Evolutionary conservation across 1,140 invertebrate species (phyloP).

Genomic region (Drosophila tani): DNA sequence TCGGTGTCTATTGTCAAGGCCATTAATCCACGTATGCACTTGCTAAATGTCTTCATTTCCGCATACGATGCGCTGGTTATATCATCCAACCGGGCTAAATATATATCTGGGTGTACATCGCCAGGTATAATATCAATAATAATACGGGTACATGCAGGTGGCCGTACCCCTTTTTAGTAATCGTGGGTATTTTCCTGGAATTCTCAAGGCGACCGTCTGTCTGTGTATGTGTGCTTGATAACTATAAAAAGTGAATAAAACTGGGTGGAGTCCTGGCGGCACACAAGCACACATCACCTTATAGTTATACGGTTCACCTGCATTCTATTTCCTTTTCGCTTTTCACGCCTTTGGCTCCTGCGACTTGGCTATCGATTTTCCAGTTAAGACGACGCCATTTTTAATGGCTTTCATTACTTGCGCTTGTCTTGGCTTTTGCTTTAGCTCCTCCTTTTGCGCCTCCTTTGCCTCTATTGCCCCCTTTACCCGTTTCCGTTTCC

Average conservation of each 20-base stretch:
- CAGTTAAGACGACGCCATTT: conserved; percentile 73
- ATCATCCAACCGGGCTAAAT: conserved; percentile 33
- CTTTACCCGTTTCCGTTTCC: conserved; percentile 23
- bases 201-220: conserved; percentile 18
- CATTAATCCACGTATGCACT: conserved; percentile 28
- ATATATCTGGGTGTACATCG: conserved; percentile 8
- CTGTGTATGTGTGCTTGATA: conserved; percentile 32
- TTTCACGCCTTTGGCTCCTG: conserved; percentile 58
- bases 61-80: conserved; percentile 34
- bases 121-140: conserved; percentile 47
- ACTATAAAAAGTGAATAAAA: conserved; percentile 60
- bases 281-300: conserved; percentile 7
- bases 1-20: conserved; percentile 8
- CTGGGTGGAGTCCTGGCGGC: conserved; percentile 44
- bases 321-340: conserved; percentile 68
- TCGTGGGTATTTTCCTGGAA: conserved; percentile 20
- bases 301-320: conserved; percentile 42
- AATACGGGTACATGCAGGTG: conserved; percentile 20
- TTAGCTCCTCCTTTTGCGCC: conserved; percentile 8
- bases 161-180: conserved; percentile 27
- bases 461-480: not conserved
- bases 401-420: conserved; percentile 80
- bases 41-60: conserved; percentile 28
- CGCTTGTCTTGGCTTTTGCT: conserved; percentile 42
- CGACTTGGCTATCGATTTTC: conserved; percentile 69